Percentiles rank a stretch among this genome's conserved stretches.
phyloP scores from a whole-genome alignment of 1,140 invertebrate species.

The Atta colombica region DNA sequence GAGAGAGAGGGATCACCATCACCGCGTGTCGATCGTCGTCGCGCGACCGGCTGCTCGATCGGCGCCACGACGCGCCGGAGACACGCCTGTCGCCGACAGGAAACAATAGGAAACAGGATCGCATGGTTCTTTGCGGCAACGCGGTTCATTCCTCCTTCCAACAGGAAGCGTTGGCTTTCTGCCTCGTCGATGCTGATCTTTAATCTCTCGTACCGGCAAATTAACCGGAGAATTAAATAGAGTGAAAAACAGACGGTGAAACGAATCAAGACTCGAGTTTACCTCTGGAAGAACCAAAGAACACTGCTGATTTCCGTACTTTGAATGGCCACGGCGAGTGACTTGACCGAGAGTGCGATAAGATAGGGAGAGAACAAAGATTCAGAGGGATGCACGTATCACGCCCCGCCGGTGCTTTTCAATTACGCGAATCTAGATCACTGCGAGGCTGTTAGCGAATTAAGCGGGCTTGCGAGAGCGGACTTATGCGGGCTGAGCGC shows the following conservation, averaged over 20 bases:
- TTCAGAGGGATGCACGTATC: constrained; percentile 39
- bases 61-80: constrained; percentile 33
- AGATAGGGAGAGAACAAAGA: constrained; percentile 18
- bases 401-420: constrained; percentile 57
- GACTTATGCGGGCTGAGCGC: constrained; percentile 46
- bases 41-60: constrained; percentile 17
- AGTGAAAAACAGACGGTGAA: background rate
- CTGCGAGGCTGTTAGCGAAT: constrained; percentile 53
- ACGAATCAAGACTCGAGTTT: background rate
- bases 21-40: constrained; percentile 7
- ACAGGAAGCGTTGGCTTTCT: background rate
- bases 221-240: background rate
- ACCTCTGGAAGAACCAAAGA: background rate
- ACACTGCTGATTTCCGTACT: background rate
- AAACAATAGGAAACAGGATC: background rate
- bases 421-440: constrained; percentile 61
- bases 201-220: background rate
- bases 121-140: background rate
- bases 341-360: constrained; percentile 27
- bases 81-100: constrained; percentile 40
- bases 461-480: constrained; percentile 46
- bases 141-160: background rate
- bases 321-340: background rate
- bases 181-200: background rate
- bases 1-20: background rate